Conservation (phyloP, 2,888 invertebrate genomes). For the Bugulina stolonifera region DNA sequence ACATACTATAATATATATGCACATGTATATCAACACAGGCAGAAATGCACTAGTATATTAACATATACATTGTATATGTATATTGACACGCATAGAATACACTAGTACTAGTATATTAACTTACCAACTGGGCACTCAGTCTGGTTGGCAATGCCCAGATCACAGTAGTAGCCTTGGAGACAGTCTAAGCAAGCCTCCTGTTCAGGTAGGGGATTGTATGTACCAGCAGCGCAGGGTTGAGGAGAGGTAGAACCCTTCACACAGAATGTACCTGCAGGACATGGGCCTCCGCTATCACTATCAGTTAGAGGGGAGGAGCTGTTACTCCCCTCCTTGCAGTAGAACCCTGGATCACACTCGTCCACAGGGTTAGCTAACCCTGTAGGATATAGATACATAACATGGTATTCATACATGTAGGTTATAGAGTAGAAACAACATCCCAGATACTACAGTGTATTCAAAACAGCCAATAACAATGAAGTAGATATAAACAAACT, state of each 20-base stretch:
- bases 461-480: no score
- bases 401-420: no score
- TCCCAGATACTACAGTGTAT: no score
- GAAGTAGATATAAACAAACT: no score
- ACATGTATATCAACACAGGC: no score
- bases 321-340: conserved; percentile 42
- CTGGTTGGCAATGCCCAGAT: conserved; percentile 35
- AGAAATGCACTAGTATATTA: no score
- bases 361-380: conserved; percentile 18
- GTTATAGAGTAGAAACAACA: no score
- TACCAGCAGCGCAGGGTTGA: conserved; percentile 40
- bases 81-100: no score
- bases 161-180: conserved; percentile 45
- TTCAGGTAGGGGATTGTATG: conserved; percentile 37
- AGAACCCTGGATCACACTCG: conserved; percentile 37
- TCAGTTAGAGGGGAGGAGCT: conserved; percentile 36
- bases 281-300: conserved; percentile 42
- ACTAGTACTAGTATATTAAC: no score
- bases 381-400: no score
- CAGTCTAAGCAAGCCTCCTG: conserved; percentile 41
- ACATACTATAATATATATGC: no score
- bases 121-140: conserved; percentile 43
- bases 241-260: conserved; percentile 38
- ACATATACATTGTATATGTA: no score
- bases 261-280: conserved; percentile 45